Base-by-base conservation (phyloP, 2,113 vertebrate genomes). In the Rana temporaria region DNA sequence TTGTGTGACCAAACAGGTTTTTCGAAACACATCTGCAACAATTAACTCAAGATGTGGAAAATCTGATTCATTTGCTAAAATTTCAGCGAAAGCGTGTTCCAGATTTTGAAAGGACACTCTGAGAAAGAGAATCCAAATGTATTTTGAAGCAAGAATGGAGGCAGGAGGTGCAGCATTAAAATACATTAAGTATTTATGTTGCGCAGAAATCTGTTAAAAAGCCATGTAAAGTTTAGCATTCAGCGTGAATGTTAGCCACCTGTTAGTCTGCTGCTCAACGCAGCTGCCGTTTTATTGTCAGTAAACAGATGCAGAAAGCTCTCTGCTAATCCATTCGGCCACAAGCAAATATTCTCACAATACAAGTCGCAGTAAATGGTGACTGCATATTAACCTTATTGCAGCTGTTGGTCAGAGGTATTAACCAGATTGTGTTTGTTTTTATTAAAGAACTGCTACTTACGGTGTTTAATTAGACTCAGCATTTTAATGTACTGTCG, bases 261-360 rank as follows among this genome's bases (percentile, higher is more conserved):
- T 95, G 94, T 94, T 91, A 90, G 88, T 86, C 87, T 89, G 91
- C 92, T 87, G 81, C 90, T 93, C 89, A 86, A 88, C 91, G 89
- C 94, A 94, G 93, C 92, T 95, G 92, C 90, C 90, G 91, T 92
- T 93, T 94, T 94, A 95, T 91, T 94, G 91, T 94, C 91, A 87
- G 89, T 93, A 95, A 93, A 93, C 92, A 94, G 92, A 94, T 95
- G 93, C 91, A 93, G 90, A 91, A 93, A 90, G 88, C 89, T 90
- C 91, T 91, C 92, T 92, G 91, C 91, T 93, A 94, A 94, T 93
- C 92, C 91, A 87, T 71, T 86, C 87, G 90, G 90, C 90, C 90
- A 88, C 90, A 92, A 90, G 90, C 90, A 90, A 91, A 89, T 88
- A 86, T 89, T 92, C 88, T 92, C 90, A 92, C 87, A 91, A 91